phyloP scores from a whole-genome alignment of 2,888 invertebrate species.

The Drosophila peninsularis region DNA sequence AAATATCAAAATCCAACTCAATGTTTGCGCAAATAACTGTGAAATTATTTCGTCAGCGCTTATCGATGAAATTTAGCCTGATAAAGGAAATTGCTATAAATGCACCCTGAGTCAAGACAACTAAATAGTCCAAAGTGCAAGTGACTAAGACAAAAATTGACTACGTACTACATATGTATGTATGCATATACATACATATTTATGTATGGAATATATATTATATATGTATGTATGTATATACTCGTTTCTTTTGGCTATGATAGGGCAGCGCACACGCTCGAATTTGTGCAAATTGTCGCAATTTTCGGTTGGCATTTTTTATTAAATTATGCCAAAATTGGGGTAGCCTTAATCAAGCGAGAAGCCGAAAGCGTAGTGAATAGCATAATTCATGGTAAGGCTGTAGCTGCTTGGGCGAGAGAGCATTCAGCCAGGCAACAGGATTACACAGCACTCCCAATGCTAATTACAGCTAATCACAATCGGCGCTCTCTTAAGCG shows the following conservation, averaged over 20 bases:
- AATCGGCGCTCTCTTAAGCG: background rate
- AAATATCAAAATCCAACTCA: background rate
- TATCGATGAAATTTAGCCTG: conserved; percentile 2
- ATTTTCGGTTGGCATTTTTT: conserved; percentile 11
- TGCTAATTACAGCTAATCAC: conserved; percentile 7
- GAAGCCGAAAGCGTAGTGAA: background rate
- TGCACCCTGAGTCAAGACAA: conserved; percentile 9
- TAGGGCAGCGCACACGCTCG: background rate
- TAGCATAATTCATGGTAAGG: background rate
- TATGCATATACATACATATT: background rate
- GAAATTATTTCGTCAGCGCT: background rate
- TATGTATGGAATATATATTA: background rate
- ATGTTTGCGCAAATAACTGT: background rate
- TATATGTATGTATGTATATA: background rate
- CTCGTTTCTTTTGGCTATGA: background rate
- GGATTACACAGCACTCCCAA: conserved; percentile 1
- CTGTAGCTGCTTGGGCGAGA: no score
- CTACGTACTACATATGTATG: background rate
- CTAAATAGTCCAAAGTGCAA: background rate
- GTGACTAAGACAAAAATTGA: conserved; percentile 7
- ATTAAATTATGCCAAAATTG: conserved; percentile 12
- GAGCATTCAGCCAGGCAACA: background rate
- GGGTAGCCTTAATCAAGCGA: background rate
- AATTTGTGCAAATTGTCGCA: conserved; percentile 16
- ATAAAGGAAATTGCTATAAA: conserved; percentile 5